phyloP scores from a whole-genome alignment of 2,113 vertebrate species.

The Candoia aspera region DNA sequence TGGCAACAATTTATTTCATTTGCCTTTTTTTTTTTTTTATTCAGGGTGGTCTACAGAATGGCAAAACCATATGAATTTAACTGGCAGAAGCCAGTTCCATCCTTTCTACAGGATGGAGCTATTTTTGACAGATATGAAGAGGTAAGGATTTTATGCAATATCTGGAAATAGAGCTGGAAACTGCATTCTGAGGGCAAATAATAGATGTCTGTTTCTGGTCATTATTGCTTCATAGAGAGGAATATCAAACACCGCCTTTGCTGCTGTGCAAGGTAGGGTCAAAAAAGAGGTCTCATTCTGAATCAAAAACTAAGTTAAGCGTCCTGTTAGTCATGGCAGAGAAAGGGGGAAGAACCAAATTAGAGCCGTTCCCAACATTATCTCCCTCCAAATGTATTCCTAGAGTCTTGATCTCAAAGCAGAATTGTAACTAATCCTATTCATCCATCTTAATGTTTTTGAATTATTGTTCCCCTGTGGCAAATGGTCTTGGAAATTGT shows the following conservation, averaged over 20 bases:
- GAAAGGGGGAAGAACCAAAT: not conserved
- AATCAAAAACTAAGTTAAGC: not conserved
- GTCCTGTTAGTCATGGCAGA: not conserved
- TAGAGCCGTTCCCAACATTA: not conserved
- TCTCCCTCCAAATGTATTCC: not conserved
- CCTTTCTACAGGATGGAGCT: conserved; percentile 93
- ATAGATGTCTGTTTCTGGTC: not conserved
- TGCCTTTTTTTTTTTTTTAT: conserved; percentile 66
- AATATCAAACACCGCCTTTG: not conserved
- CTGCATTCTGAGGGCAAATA: not conserved
- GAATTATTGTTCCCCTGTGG: not conserved
- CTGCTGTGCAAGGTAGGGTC: not conserved
- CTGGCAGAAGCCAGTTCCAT: conserved; percentile 95
- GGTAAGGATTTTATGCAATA: conserved; percentile 77
- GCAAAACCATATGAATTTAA: conserved; percentile 98
- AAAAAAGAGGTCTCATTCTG: not conserved
- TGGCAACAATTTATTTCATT: conserved; percentile 43
- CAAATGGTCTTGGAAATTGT: not conserved
- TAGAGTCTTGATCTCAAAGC: not conserved
- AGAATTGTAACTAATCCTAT: not conserved
- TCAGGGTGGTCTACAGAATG: conserved; percentile 86
- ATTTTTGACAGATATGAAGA: conserved; percentile 96
- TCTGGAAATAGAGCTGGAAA: not conserved
- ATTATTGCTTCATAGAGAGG: not conserved
- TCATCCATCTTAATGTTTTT: too few species aligned